Evolutionary conservation across 2,113 vertebrate species (phyloP).

Genomic region (Damaliscus lunatus): DNA sequence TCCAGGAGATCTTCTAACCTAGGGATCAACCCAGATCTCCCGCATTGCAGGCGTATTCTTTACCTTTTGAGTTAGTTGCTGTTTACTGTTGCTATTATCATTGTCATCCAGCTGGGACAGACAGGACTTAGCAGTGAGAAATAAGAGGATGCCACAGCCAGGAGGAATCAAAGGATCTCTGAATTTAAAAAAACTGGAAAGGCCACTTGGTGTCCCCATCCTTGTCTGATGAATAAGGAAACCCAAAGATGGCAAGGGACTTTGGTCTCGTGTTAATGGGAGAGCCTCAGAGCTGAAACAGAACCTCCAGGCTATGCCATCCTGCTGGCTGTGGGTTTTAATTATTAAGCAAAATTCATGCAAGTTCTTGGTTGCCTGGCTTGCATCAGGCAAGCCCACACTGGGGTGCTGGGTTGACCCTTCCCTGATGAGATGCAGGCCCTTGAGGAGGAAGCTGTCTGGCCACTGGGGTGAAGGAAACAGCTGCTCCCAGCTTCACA

Average conservation of each 20-base stretch:
- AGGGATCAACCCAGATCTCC: background rate
- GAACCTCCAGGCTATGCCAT: background rate
- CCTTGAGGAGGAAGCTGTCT: background rate
- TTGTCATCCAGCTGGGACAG: background rate
- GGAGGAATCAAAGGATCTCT: background rate
- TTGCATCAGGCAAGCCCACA: background rate
- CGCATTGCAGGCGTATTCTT: background rate
- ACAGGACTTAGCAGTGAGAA: background rate
- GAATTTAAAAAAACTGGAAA: background rate
- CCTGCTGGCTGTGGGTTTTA: background rate
- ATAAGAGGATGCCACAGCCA: background rate
- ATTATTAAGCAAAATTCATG: background rate
- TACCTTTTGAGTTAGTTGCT: background rate
- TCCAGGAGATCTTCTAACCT: background rate
- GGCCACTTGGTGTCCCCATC: background rate
- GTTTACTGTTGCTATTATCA: background rate
- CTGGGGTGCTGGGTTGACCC: too few relatives aligned
- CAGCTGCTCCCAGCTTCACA: background rate
- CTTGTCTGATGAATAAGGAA: background rate
- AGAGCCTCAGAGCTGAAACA: background rate
- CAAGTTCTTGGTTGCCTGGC: background rate
- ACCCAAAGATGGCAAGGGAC: background rate
- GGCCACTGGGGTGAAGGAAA: background rate
- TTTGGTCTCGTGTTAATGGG: background rate
- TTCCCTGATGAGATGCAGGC: background rate